Conservation (phyloP, 30 jellyfish, hydroid and myxozoan species). For the Aurelia aurita region DNA sequence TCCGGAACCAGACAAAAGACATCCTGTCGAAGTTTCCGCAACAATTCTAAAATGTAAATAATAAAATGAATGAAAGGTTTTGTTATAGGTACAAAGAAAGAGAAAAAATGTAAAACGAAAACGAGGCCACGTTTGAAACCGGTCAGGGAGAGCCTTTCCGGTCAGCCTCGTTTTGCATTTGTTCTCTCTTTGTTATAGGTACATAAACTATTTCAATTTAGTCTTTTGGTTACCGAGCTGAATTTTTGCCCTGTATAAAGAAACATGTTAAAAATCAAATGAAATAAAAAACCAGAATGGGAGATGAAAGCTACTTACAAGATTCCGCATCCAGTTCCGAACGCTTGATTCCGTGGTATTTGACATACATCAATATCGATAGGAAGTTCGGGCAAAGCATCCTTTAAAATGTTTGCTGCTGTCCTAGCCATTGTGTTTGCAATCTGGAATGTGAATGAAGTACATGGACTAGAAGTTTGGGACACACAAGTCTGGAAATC, state of each 20-base stretch:
- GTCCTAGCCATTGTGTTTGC: constrained; percentile 59
- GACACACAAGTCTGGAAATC: too few species aligned
- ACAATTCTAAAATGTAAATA: constrained; percentile 29
- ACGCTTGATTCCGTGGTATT: constrained; percentile 27
- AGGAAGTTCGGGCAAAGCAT: constrained; percentile 21
- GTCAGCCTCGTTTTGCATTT: too few species aligned
- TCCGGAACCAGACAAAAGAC: constrained; percentile 67
- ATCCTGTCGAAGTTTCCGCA: constrained; percentile 85
- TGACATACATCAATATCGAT: constrained; percentile 22
- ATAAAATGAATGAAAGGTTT: neutral
- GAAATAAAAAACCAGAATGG: too few species aligned
- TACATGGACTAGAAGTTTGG: neutral
- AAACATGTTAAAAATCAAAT: too few species aligned
- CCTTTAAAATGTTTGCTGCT: constrained; percentile 40
- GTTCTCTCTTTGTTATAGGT: too few species aligned
- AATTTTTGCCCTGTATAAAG: too few species aligned
- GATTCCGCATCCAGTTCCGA: constrained; percentile 78
- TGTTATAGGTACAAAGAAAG: too few species aligned
- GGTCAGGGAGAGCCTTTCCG: too few species aligned
- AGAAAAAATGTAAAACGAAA: too few species aligned
- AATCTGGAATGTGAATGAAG: constrained; percentile 4
- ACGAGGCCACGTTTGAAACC: too few species aligned
- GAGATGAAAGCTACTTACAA: constrained; percentile 30
- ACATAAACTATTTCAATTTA: too few species aligned
- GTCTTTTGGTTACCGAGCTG: too few species aligned